Base-by-base conservation (phyloP, 1,140 invertebrate genomes). In the Hyles euphorbiae region DNA sequence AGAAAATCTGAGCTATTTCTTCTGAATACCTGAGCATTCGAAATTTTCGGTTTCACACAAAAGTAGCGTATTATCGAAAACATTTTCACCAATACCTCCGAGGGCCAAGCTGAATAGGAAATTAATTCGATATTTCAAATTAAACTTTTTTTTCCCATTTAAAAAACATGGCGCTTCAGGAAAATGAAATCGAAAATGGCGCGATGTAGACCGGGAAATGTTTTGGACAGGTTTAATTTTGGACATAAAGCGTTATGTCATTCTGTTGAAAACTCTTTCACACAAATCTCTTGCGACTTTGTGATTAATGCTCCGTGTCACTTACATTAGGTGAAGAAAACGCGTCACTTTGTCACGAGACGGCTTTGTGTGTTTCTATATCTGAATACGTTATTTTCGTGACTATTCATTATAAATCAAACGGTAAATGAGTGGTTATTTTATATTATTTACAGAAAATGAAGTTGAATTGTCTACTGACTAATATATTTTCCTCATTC, bases 161-260 rank as follows among this genome's bases (percentile, higher is more conserved):
- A 43, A 61, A 59, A 22, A 22, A 22, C 22, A 47, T 47, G 34
- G 34, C 40, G 45, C n/a, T 53, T 8, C 10, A 32, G 44, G 40
- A 57, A 54, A 58, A 52, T 47, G 50, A 40, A 63, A 54, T 59
- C 56, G 51, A 46, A 58, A 60, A 40, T 40, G 36, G 4, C 36
- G 50, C 40, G 53, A 51, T 58, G 59, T 50, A 61, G 59, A 44
- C 58, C 36, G 34, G 33, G 49, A 49, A 53, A 56, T 64, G 66
- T 59, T 59, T 60, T 50, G 60, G 61, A 68, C 61, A 64, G 61
- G 43, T 59, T 63, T 68, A 56, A 68, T 68, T 61, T 61, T 44
- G 58, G 55, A 54, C 58, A 58, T 56, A 51, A 58, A 65, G 60
- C 53, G 58, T 53, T 56, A 67, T 60, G 53, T 58, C 61, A 57